phyloP scores from a whole-genome alignment of 2,797 vertebrate species.

The Scyliorhinus canicula region DNA sequence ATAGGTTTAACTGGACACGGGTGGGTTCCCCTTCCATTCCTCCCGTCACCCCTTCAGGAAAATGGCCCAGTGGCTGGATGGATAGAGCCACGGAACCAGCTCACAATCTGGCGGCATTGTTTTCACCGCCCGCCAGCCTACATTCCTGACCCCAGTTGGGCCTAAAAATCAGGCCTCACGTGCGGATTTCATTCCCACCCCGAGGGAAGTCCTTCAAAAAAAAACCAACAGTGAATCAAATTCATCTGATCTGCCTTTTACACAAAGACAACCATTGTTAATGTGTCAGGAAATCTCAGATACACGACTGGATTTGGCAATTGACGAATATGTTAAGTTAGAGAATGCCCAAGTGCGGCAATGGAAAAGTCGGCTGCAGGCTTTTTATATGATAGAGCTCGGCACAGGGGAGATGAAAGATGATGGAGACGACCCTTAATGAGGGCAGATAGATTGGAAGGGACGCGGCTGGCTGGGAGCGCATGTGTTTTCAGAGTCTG shows the following conservation, averaged over 20 bases:
- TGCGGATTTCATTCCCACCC: not conserved
- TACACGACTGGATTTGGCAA: not conserved
- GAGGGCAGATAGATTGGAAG: not conserved
- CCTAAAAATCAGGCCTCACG: not conserved
- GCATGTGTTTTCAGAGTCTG: not conserved
- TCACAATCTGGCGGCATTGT: not conserved
- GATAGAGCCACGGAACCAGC: not conserved
- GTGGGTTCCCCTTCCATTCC: not conserved
- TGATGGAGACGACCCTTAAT: not conserved
- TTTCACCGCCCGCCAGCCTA: not conserved
- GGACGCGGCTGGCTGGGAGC: not conserved
- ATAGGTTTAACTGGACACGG: no score
- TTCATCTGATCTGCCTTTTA: not conserved
- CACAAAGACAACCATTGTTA: not conserved
- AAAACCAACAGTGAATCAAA: not conserved
- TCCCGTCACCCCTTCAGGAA: not conserved
- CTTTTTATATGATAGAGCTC: not conserved
- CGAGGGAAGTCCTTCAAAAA: not conserved
- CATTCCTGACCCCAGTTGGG: not conserved
- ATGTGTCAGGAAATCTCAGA: not conserved
- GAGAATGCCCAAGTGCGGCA: not conserved
- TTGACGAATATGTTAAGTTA: not conserved
- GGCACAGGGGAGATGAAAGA: not conserved
- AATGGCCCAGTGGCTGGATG: not conserved
- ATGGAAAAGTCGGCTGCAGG: not conserved